Evolutionary conservation across 1,140 invertebrate genomes (phyloP), one percentile per base, ranked within the genome.

Genomic region (Halictus rubicundus): DNA sequence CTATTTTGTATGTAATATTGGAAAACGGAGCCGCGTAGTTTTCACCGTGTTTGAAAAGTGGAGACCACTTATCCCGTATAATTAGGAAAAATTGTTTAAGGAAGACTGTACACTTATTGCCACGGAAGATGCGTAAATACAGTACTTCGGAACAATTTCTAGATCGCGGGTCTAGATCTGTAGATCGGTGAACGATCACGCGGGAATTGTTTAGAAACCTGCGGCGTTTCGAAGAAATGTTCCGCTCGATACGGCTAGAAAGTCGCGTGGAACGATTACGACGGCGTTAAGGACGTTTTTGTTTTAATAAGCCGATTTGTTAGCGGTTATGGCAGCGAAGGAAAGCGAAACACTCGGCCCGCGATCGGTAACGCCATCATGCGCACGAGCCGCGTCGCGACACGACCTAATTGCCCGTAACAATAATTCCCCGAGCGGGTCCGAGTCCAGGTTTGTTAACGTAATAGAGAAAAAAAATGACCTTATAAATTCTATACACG

Each of bases 361-460:
- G 23, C 14, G n/a, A 63, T 7, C 8, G 25, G 46, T 0, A 23
- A 9, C 12, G n/a, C 27, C 23, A 16, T 16, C 23, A 16, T 16
- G 3, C 25, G 14, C 9, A 0, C 21, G 4, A 46, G 32, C 12
- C 37, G 54, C 8, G 37, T 59, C 37, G 54, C 8, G 37, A 65
- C 52, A 73, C 49, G 77, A 74, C 70, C 52, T 23, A 59, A 74
- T 79, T 79, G 66, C 59, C 61, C 52, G 12, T 78, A 70, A 74
- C 77, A 65, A 66, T 60, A 52, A 74, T 21, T 73, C n/a, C 16
- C 59, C 23, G 9, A 39, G 19, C 25, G 9, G 32, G 19, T 14
- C 23, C 19, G 65, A 59, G 19, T 14, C 16, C 3, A 25, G 23
- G 32, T 61, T 37, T 21, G 12, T 59, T 21, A 19, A 10, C 14